Conservation (phyloP, 1,140 invertebrate genomes). For the Drepana arcuata region DNA sequence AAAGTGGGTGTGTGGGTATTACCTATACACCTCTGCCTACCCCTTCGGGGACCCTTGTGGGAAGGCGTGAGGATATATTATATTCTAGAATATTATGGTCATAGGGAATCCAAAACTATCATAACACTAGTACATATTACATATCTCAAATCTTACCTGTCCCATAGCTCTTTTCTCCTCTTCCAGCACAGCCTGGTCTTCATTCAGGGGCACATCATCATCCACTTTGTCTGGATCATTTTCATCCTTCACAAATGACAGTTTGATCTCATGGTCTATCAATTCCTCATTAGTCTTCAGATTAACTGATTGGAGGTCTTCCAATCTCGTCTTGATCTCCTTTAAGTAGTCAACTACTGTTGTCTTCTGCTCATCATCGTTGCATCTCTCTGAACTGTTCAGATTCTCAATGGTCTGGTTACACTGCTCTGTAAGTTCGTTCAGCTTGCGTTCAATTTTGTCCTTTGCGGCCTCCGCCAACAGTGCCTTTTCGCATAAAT, state of each 20-base stretch:
- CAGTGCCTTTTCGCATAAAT: conserved; percentile 75
- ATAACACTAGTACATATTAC: no score
- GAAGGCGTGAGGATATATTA: no score
- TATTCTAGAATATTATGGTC: no score
- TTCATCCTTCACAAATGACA: conserved; percentile 45
- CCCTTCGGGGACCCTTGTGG: no score
- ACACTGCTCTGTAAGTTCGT: conserved; percentile 75
- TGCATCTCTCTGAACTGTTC: conserved; percentile 33
- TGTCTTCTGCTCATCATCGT: conserved; percentile 38
- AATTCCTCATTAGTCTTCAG: conserved; percentile 73
- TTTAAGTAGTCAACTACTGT: conserved; percentile 71
- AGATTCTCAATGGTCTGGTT: conserved; percentile 72
- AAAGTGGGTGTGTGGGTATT: no score
- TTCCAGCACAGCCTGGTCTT: conserved; percentile 73
- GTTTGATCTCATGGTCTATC: conserved; percentile 69
- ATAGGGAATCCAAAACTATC: no score
- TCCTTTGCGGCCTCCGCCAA: conserved; percentile 77
- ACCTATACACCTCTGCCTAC: no score
- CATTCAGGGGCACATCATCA: conserved; percentile 44
- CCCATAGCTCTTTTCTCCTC: conserved; percentile 77
- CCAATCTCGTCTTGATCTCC: conserved; percentile 45
- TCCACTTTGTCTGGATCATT: conserved; percentile 37
- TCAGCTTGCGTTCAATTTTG: conserved; percentile 76
- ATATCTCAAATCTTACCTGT: conserved; percentile 70
- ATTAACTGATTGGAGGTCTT: conserved; percentile 73